Conservation (phyloP, 2,888 invertebrate genomes). For the Gastracanthus pulcherrimus region DNA sequence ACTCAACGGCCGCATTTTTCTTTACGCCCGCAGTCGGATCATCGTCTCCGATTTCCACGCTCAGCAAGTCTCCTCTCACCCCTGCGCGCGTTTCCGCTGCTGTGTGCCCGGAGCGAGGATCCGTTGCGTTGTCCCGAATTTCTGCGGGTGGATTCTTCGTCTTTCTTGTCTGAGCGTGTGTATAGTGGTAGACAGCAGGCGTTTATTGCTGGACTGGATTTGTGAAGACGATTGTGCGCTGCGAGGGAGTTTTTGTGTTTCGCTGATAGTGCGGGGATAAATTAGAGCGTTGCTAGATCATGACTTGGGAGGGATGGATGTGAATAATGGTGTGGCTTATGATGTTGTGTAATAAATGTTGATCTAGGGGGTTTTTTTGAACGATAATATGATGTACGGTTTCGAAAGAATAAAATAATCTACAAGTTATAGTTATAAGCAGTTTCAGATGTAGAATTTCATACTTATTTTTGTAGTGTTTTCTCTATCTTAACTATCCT, state of each 20-base stretch:
- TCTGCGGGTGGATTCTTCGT: constrained; percentile 47
- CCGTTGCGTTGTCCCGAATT: constrained; percentile 1
- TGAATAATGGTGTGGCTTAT: too few species aligned
- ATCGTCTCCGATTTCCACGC: constrained; percentile 7
- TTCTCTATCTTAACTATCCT: too few species aligned
- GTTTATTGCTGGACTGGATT: background rate
- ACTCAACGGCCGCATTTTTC: background rate
- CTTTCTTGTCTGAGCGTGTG: background rate
- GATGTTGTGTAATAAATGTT: too few species aligned
- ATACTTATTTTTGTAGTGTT: too few species aligned
- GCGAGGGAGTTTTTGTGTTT: too few species aligned
- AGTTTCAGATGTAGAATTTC: too few species aligned
- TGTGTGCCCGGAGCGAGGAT: background rate
- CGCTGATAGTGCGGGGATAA: background rate
- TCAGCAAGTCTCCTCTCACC: background rate
- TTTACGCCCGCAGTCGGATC: background rate
- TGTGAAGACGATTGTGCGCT: too few species aligned
- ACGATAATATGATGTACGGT: too few species aligned
- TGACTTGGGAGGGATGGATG: too few species aligned
- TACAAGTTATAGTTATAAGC: too few species aligned
- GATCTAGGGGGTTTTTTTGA: too few species aligned
- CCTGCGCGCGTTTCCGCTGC: background rate
- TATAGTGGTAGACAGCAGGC: background rate
- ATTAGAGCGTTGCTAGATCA: background rate
- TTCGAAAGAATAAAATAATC: too few species aligned